phyloP scores from a whole-genome alignment of 2,797 vertebrate genomes.

The Chromis chromis region DNA sequence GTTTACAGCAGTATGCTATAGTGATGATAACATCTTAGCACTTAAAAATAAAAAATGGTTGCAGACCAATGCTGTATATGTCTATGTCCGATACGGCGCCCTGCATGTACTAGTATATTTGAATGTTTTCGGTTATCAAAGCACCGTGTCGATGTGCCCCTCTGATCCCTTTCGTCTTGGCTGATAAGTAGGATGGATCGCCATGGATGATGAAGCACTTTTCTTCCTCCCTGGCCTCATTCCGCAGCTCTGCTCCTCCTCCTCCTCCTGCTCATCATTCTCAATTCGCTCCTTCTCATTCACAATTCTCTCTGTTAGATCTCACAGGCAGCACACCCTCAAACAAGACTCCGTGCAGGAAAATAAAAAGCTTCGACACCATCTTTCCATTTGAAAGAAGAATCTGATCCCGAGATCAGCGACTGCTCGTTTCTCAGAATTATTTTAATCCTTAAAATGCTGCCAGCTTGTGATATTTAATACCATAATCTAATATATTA shows the following conservation, averaged over 20 bases:
- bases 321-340: constrained; percentile 30
- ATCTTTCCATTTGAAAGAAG: constrained; percentile 9
- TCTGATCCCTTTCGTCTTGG: constrained; percentile 46
- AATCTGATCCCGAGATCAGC: neutral
- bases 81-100: neutral
- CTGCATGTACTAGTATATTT: neutral
- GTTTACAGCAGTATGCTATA: neutral
- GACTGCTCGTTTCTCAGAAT: constrained; percentile 3
- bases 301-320: constrained; percentile 66
- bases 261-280: constrained; percentile 51
- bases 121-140: constrained; percentile 27
- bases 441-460: constrained; percentile 22
- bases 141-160: constrained; percentile 3
- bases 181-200: constrained; percentile 57
- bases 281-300: constrained; percentile 65
- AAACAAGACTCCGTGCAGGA: constrained; percentile 25
- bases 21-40: neutral
- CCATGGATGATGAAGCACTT: constrained; percentile 74
- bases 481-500: constrained; percentile 3
- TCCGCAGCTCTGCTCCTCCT: constrained; percentile 61
- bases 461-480: neutral
- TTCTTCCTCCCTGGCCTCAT: constrained; percentile 64
- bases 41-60: no score
- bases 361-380: constrained; percentile 4
- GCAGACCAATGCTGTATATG: no score